These are phyloP conservation scores for Platorchestia sp. DNA, from an alignment of 1,140 invertebrate species.

Conservation along the genomic window DNA sequence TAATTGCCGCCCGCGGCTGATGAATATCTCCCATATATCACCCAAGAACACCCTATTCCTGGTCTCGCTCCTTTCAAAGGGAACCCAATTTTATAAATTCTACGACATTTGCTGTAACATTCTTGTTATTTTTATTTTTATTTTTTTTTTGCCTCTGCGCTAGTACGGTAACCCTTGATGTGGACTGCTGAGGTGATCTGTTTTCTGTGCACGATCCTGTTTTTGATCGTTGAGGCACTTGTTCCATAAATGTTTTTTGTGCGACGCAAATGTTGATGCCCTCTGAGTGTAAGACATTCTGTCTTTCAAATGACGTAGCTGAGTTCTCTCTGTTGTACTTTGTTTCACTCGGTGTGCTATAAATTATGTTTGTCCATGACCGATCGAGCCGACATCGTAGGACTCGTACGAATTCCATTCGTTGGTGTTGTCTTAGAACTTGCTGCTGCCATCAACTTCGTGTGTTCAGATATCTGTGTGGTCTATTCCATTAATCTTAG, in stretches of 20 bases:
- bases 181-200: background rate
- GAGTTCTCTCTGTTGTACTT: background rate
- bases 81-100: background rate
- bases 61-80: background rate
- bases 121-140: background rate
- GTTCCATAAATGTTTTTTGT: background rate
- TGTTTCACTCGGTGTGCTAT: background rate
- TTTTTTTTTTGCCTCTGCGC: no score
- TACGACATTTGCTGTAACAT: background rate
- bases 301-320: background rate
- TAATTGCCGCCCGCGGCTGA: constrained; percentile 40
- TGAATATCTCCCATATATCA: constrained; percentile 40
- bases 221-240: background rate
- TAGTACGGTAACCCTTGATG: background rate
- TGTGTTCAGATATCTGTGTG: background rate
- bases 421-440: background rate
- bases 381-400: background rate
- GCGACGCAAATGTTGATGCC: background rate
- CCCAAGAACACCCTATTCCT: constrained; percentile 37
- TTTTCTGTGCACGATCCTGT: background rate
- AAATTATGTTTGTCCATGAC: background rate
- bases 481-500: no score
- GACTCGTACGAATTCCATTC: background rate
- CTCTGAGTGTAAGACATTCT: background rate
- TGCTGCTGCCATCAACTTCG: background rate